Evolutionary conservation across 2,113 vertebrate species (phyloP).

Genomic region (Balaeniceps rex): DNA sequence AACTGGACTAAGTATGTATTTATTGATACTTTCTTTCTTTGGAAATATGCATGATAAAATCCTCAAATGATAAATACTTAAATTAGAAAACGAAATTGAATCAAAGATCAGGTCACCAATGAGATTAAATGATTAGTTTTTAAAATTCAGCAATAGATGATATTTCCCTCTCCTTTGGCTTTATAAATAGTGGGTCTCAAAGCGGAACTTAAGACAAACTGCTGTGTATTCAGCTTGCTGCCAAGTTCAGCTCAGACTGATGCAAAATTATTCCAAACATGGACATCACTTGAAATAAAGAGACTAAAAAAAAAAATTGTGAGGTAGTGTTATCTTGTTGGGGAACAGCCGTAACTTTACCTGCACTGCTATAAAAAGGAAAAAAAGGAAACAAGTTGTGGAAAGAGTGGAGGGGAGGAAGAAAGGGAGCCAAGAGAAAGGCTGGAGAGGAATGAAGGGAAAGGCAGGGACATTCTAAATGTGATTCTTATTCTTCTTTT

Average conservation of each 20-base stretch:
- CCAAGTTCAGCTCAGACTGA: neutral
- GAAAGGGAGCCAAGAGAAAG: neutral
- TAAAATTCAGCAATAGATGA: neutral
- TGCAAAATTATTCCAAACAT: neutral
- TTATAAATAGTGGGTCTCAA: neutral
- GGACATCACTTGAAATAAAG: neutral
- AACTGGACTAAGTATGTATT: slow-evolving; percentile 63
- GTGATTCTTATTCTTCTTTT: neutral
- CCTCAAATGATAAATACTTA: neutral
- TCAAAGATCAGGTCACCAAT: neutral
- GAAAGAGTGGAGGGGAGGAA: neutral
- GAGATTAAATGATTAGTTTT: neutral
- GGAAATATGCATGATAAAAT: neutral
- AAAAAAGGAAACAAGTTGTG: neutral
- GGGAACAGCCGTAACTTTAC: neutral
- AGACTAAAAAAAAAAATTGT: neutral
- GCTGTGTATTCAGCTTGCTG: neutral
- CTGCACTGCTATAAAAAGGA: neutral
- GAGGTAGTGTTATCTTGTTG: neutral
- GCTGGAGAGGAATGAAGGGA: neutral
- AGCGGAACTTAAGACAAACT: neutral
- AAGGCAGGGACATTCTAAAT: neutral
- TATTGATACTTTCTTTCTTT: neutral
- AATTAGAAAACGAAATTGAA: neutral
- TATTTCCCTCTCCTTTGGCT: neutral